phyloP scores from a whole-genome alignment of 2,113 vertebrate species.

The Sylvietta virens region DNA sequence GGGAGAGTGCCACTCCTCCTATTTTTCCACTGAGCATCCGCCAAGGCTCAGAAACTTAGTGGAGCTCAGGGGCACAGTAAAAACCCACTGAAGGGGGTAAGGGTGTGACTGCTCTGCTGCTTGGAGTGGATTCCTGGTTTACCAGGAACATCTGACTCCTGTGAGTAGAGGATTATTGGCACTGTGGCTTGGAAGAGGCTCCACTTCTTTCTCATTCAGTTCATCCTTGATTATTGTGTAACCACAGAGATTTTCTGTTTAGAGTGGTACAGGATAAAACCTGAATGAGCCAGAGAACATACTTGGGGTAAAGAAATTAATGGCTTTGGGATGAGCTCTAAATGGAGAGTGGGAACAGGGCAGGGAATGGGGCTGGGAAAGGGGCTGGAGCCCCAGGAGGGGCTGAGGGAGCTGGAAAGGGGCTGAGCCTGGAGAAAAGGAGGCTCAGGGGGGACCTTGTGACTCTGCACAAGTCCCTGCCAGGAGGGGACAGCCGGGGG shows the following conservation, averaged over 20 bases:
- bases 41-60: background rate
- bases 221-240: background rate
- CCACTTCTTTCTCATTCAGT: background rate
- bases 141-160: accelerated
- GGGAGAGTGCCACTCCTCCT: constrained; percentile 24
- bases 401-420: background rate
- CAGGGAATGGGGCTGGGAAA: background rate
- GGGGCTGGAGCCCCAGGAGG: background rate
- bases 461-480: background rate
- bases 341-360: background rate
- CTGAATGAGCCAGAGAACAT: background rate
- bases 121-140: background rate
- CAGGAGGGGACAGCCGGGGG: background rate
- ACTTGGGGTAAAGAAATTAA: background rate
- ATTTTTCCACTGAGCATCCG: background rate
- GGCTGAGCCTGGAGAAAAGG: background rate
- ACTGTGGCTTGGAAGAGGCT: background rate
- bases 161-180: background rate
- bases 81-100: background rate
- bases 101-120: background rate
- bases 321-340: background rate
- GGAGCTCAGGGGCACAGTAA: background rate
- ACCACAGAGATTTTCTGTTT: background rate
- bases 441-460: background rate
- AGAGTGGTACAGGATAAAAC: background rate